Percentiles rank a stretch among this genome's conserved stretches.
Evolutionary conservation across 2,888 invertebrate genomes (phyloP).

Genomic region (Synergus japonicus): DNA sequence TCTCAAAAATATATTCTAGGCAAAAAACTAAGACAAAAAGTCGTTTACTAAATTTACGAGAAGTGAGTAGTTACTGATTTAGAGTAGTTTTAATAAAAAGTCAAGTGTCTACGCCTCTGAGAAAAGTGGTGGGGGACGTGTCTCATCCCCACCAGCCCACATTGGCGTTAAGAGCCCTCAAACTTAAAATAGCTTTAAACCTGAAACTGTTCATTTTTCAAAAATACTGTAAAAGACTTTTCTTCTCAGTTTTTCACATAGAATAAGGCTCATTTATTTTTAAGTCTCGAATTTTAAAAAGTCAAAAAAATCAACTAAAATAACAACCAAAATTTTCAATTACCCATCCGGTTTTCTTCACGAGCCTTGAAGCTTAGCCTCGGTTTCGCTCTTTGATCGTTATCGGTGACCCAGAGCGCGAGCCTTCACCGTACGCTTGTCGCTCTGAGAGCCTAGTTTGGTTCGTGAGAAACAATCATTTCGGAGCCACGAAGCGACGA

Average conservation of each 20-base stretch:
- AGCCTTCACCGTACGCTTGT: background rate
- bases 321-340: background rate
- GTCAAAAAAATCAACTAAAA: background rate
- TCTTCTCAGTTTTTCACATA: background rate
- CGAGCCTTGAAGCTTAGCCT: background rate
- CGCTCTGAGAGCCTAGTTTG: slow-evolving; percentile 61
- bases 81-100: background rate
- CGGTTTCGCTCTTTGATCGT: slow-evolving; percentile 28
- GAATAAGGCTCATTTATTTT: background rate
- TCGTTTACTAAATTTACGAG: background rate
- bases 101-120: background rate
- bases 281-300: background rate
- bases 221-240: background rate
- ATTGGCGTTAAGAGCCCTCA: background rate
- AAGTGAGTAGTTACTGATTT: background rate
- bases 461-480: slow-evolving; percentile 67
- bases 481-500: slow-evolving; percentile 22
- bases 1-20: background rate
- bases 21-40: background rate
- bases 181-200: background rate
- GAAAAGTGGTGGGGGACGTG: background rate
- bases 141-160: background rate
- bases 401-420: slow-evolving; percentile 40
- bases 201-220: background rate
- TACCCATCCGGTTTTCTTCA: background rate